These are phyloP conservation scores for Tenualosa ilisha DNA, from an alignment of 2,797 vertebrate species.

Conservation along the genomic window DNA sequence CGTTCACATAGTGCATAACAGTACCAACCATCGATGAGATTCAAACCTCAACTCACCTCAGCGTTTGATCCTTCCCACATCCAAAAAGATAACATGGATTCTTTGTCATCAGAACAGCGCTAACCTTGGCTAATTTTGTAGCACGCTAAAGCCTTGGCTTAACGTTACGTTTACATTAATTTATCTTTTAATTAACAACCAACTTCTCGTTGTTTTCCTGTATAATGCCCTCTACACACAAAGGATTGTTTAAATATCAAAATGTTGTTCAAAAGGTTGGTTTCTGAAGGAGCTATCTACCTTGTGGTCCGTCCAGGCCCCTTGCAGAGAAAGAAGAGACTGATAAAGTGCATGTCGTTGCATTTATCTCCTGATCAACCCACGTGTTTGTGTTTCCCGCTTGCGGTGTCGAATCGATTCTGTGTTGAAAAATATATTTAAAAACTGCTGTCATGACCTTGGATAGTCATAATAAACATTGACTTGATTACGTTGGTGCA, in stretches of 20 bases:
- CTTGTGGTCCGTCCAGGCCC: background rate
- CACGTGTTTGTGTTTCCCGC: constrained; percentile 64
- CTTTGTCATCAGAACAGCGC: too few relatives aligned
- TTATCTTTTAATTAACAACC: too few relatives aligned
- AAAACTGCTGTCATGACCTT: too few relatives aligned
- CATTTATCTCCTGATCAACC: constrained; percentile 64
- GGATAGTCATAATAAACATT: too few relatives aligned
- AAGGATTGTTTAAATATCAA: too few relatives aligned
- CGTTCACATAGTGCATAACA: background rate
- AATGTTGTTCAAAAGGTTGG: too few relatives aligned
- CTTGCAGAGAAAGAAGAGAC: constrained; percentile 29
- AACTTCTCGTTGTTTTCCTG: background rate
- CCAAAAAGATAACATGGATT: too few relatives aligned
- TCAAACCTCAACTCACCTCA: background rate
- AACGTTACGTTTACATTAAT: too few relatives aligned
- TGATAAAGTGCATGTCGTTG: constrained; percentile 12
- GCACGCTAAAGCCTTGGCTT: background rate
- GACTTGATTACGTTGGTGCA: too few relatives aligned
- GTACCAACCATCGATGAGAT: too few relatives aligned
- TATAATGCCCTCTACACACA: too few relatives aligned
- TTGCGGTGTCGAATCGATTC: constrained; percentile 59
- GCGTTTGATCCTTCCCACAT: background rate
- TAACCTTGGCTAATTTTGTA: background rate
- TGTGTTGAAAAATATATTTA: background rate
- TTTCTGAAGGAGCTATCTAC: too few relatives aligned